Percentiles rank a stretch among this genome's conserved stretches.
Conservation (phyloP, 2,888 invertebrate species). For the Stenodera caucasica region DNA sequence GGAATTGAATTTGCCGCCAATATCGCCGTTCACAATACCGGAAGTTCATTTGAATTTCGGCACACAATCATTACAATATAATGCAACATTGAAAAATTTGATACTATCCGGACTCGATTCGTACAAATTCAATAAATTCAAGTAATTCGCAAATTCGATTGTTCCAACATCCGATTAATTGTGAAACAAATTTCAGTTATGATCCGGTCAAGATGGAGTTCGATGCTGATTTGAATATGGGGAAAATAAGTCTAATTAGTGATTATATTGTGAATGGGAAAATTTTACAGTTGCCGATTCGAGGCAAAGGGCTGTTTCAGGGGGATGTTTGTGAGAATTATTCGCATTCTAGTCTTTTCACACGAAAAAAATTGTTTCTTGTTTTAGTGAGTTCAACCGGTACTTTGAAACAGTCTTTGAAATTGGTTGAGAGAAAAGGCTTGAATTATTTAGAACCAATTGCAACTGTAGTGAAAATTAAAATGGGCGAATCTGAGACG, state of each 20-base stretch:
- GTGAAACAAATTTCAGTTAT: conserved; percentile 36
- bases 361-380: not conserved
- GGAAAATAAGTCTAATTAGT: conserved; percentile 35
- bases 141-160: conserved; percentile 9
- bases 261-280: conserved; percentile 42
- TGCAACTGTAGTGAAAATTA: conserved; percentile 35
- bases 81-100: conserved; percentile 15
- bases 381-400: conserved; percentile 33
- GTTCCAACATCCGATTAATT: too few relatives aligned
- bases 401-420: conserved; percentile 35
- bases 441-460: conserved; percentile 31
- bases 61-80: conserved; percentile 15
- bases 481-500: conserved; percentile 34
- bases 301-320: conserved; percentile 37
- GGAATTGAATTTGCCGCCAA: conserved; percentile 52
- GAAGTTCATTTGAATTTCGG: conserved; percentile 37
- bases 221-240: conserved; percentile 32
- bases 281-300: conserved; percentile 44
- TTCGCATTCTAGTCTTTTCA: not conserved
- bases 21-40: conserved; percentile 54
- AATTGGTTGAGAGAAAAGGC: conserved; percentile 30
- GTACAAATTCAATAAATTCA: conserved; percentile 20
- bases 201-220: conserved; percentile 39
- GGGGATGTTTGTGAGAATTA: conserved; percentile 36
- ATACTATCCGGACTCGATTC: conserved; percentile 18